Percentiles rank a stretch among this genome's conserved stretches.
Evolutionary conservation across 2,888 invertebrate species (phyloP).

Genomic region (Imbricaverruca yamaguchii): DNA sequence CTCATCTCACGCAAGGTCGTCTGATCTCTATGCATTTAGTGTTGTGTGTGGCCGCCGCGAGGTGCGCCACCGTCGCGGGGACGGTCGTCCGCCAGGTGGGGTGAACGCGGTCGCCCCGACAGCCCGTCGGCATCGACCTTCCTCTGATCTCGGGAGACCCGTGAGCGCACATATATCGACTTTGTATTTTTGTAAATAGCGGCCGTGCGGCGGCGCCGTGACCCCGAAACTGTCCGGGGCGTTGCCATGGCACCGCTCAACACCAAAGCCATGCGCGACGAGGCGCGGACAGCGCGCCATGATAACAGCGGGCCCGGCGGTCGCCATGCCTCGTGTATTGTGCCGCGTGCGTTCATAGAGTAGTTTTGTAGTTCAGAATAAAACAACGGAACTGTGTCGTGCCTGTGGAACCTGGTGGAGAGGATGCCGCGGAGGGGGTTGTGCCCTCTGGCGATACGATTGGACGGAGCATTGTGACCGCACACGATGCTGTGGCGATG

Average conservation of each 20-base stretch:
- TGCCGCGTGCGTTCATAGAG: slow-evolving; percentile 11
- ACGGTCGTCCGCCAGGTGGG: too few species aligned
- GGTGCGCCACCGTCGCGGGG: too few species aligned
- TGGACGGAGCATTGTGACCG: too few species aligned
- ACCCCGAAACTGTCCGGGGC: too few species aligned
- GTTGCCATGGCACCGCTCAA: too few species aligned
- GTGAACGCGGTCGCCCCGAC: too few species aligned
- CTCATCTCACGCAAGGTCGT: not conserved
- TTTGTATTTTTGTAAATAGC: slow-evolving; percentile 19
- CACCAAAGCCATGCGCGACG: not conserved
- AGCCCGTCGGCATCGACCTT: not conserved
- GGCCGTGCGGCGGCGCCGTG: not conserved
- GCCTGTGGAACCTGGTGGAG: too few species aligned
- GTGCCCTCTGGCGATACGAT: too few species aligned
- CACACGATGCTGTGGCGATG: too few species aligned
- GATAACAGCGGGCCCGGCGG: not conserved
- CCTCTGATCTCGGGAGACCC: slow-evolving; percentile 1
- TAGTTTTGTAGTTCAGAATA: slow-evolving; percentile 19
- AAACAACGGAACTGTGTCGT: not conserved
- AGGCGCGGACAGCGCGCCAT: too few species aligned
- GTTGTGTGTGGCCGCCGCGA: too few species aligned
- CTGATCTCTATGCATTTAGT: slow-evolving; percentile 21
- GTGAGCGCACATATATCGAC: not conserved
- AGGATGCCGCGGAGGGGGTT: too few species aligned
- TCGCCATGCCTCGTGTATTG: not conserved